These are phyloP conservation scores for Trachops cirrhosus DNA, from an alignment of 2,797 vertebrate genomes.

Conservation along the genomic window DNA sequence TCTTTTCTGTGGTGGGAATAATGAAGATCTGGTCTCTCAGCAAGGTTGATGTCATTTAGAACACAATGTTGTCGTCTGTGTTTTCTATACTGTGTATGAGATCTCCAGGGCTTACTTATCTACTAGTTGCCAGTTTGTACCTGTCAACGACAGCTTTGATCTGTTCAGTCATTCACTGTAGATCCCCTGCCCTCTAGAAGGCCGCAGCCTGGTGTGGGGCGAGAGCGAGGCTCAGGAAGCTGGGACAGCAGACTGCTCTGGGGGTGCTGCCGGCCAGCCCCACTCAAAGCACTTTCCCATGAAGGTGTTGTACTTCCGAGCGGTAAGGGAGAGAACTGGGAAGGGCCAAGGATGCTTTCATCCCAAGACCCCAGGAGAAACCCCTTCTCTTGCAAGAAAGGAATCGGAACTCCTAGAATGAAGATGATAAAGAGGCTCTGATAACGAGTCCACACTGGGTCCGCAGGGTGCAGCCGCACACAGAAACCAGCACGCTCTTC, in stretches of 20 bases:
- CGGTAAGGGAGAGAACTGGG: not conserved
- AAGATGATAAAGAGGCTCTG: not conserved
- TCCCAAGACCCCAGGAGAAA: not conserved
- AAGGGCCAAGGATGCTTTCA: not conserved
- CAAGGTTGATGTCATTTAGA: not conserved
- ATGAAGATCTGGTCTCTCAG: not conserved
- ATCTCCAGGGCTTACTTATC: not conserved
- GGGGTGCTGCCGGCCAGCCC: not conserved
- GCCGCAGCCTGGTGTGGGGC: not conserved
- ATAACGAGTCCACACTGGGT: not conserved
- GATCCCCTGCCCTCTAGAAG: not conserved
- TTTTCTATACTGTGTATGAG: not conserved
- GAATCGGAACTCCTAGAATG: not conserved
- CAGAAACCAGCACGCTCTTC: not conserved
- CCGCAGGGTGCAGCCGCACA: fast-evolving
- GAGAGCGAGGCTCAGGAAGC: not conserved
- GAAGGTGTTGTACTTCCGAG: not conserved
- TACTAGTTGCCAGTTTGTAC: not conserved
- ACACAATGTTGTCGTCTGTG: not conserved
- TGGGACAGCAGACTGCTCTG: not conserved
- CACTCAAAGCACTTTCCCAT: not conserved
- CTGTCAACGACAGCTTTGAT: not conserved
- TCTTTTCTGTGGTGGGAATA: not conserved
- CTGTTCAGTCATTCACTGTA: not conserved
- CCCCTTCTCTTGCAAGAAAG: not conserved